A percentile compares a stretch with the other conserved stretches of the same genome.
These are phyloP conservation scores for Ceraclea dissimilis DNA, from an alignment of 2,888 invertebrate genomes.

Conservation along the genomic window DNA sequence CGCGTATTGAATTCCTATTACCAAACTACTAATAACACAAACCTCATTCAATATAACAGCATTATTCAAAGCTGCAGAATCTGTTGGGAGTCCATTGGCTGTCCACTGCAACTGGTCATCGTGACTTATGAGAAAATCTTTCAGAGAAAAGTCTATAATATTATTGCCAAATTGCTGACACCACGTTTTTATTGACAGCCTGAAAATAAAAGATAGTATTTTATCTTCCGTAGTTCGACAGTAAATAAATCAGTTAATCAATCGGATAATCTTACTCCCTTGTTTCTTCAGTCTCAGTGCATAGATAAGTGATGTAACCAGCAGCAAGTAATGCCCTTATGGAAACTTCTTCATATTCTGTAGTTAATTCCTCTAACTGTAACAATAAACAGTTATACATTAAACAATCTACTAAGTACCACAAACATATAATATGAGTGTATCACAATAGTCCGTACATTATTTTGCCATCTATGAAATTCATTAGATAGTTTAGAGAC, in stretches of 20 bases:
- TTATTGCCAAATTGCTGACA: slow-evolving; percentile 41
- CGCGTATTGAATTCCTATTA: too few species aligned
- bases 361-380: slow-evolving; percentile 53
- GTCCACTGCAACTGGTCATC: slow-evolving; percentile 78
- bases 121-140: slow-evolving; percentile 38
- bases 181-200: slow-evolving; percentile 44
- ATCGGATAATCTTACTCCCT: slow-evolving; percentile 50
- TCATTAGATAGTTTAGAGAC: slow-evolving; percentile 85
- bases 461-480: slow-evolving; percentile 72
- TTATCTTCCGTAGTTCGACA: not conserved
- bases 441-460: too few species aligned
- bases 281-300: slow-evolving; percentile 61
- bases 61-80: slow-evolving; percentile 72
- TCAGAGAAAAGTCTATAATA: slow-evolving; percentile 37
- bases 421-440: not conserved
- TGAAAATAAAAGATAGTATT: slow-evolving; percentile 28
- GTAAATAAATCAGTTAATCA: slow-evolving; percentile 1
- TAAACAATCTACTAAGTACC: not conserved
- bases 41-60: slow-evolving; percentile 72
- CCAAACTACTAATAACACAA: slow-evolving; percentile 19
- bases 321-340: slow-evolving; percentile 63
- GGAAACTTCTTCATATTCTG: slow-evolving; percentile 56
- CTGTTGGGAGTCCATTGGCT: slow-evolving; percentile 74
- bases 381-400: slow-evolving; percentile 29
- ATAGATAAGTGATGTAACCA: slow-evolving; percentile 70